These are phyloP conservation scores for Onychomys arenicola DNA, from an alignment of 2,797 vertebrate genomes.

Conservation along the genomic window DNA sequence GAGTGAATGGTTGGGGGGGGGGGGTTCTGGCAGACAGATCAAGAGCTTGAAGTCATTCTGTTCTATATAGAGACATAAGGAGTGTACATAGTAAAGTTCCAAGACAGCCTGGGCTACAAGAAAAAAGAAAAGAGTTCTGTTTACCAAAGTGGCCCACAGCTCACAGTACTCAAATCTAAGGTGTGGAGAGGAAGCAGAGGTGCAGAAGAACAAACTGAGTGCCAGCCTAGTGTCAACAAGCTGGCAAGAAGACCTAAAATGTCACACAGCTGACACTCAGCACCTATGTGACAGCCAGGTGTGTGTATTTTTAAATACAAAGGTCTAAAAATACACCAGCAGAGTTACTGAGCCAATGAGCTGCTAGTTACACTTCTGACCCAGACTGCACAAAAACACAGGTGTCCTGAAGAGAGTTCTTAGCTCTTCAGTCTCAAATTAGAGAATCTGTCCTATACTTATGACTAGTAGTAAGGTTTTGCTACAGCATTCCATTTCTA, in stretches of 20 bases:
- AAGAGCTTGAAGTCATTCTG: neutral
- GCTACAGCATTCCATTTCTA: neutral
- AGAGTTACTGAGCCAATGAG: slow-evolving; percentile 38
- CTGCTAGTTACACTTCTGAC: neutral
- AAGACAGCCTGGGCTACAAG: neutral
- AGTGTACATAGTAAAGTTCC: neutral
- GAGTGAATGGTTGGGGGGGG: too few relatives aligned
- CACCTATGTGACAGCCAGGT: neutral
- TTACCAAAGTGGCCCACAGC: neutral
- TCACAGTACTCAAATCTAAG: neutral
- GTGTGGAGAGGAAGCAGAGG: slow-evolving; percentile 4
- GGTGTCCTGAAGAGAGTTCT: slow-evolving; percentile 1
- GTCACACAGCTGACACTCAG: neutral
- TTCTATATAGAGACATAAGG: neutral
- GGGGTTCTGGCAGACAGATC: neutral
- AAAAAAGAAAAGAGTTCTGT: neutral
- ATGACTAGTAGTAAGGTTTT: neutral
- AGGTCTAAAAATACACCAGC: slow-evolving; percentile 23
- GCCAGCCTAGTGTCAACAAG: neutral
- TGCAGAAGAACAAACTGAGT: neutral
- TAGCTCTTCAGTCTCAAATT: neutral
- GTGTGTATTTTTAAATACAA: slow-evolving; percentile 39
- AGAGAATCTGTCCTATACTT: neutral
- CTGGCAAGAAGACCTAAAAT: neutral
- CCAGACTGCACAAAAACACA: slow-evolving; percentile 9